phyloP scores from a whole-genome alignment of 2,113 vertebrate genomes.

The Nanger granti region DNA sequence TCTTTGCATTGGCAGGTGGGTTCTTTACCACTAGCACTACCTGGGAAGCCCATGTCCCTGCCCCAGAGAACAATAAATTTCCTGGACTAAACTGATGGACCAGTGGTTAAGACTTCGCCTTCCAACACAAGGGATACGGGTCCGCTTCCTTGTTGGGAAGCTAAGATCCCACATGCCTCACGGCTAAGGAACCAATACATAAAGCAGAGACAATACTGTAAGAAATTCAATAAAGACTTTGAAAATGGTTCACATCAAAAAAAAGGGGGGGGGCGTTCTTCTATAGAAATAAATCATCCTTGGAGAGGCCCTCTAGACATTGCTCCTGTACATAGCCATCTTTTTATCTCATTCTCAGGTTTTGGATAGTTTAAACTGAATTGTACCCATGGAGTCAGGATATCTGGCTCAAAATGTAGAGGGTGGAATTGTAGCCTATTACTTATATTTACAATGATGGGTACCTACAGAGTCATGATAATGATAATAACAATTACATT shows the following conservation, averaged over 20 bases:
- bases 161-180: background rate
- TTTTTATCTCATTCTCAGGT: background rate
- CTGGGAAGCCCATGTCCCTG: background rate
- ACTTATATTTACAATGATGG: background rate
- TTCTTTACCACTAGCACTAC: background rate
- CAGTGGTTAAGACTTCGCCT: background rate
- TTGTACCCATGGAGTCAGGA: background rate
- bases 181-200: background rate
- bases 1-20: background rate
- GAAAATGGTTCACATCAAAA: background rate
- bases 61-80: background rate
- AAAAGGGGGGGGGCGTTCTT: background rate
- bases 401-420: background rate
- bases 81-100: background rate
- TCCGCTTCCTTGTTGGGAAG: background rate
- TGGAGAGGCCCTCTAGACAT: background rate
- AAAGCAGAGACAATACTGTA: background rate
- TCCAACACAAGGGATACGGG: background rate
- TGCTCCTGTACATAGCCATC: background rate
- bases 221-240: background rate
- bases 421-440: background rate
- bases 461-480: background rate
- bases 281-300: background rate
- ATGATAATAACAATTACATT: background rate
- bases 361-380: background rate